Evolutionary conservation across 2,888 invertebrate genomes (phyloP).

Genomic region (Nephrocerus scutellatus): DNA sequence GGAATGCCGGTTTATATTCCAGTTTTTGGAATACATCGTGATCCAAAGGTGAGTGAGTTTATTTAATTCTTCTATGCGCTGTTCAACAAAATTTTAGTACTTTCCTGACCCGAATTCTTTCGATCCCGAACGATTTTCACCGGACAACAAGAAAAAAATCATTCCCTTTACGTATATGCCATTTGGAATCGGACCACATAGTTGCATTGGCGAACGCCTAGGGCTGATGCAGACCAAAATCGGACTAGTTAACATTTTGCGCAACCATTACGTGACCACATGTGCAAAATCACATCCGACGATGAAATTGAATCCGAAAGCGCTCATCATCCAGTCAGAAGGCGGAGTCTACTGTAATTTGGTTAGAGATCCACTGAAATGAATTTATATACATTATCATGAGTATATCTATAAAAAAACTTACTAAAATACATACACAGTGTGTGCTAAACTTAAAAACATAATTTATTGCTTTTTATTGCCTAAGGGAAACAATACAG

Average conservation of each 20-base stretch:
- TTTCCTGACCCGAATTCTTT: conserved; percentile 41
- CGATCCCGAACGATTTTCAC: conserved; percentile 44
- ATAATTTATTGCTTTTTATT: conserved; percentile 21
- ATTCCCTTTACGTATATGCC: conserved; percentile 44
- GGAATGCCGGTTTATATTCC: conserved; percentile 44
- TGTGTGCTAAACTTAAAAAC: too few species aligned
- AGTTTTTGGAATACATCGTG: conserved; percentile 40
- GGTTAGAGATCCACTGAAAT: conserved; percentile 34
- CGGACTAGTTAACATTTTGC: conserved; percentile 40
- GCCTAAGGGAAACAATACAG: conserved; percentile 37
- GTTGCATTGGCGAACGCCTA: conserved; percentile 46
- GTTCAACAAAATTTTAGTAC: conserved; percentile 30
- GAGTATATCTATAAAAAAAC: neutral
- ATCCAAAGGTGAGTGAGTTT: conserved; percentile 34
- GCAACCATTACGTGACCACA: conserved; percentile 38
- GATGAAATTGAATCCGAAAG: conserved; percentile 39
- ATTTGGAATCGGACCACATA: conserved; percentile 45
- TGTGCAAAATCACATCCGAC: conserved; percentile 31
- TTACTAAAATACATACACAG: too few species aligned
- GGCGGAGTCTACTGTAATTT: conserved; percentile 41
- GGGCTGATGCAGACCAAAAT: conserved; percentile 43
- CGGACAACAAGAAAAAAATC: conserved; percentile 36
- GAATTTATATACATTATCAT: conserved; percentile 8
- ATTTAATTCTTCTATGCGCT: neutral
- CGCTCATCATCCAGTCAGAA: conserved; percentile 39